Conservation (phyloP, 2,797 vertebrate genomes). For the Bucorvus abyssinicus region DNA sequence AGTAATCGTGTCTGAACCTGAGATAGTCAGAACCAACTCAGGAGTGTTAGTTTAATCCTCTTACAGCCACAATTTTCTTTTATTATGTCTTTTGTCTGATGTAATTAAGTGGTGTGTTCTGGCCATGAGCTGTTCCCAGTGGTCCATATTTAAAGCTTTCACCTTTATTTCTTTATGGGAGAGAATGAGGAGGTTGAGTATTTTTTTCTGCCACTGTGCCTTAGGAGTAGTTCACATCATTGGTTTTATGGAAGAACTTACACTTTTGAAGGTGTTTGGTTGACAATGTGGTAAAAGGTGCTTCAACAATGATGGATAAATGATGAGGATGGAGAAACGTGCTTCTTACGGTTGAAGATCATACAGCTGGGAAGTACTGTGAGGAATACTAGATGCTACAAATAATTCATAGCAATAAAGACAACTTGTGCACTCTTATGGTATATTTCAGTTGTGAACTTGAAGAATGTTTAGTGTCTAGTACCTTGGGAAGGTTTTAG, state of each 20-base stretch:
- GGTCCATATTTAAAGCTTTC: neutral
- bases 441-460: neutral
- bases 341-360: neutral
- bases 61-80: neutral
- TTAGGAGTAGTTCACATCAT: neutral
- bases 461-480: neutral
- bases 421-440: fast-evolving
- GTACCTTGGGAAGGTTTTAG: neutral
- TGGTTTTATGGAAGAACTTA: neutral
- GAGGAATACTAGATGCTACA: neutral
- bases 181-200: neutral
- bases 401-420: neutral
- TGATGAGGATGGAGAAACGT: neutral
- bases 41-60: neutral
- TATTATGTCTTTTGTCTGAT: neutral
- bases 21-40: neutral
- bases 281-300: neutral
- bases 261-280: neutral
- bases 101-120: neutral
- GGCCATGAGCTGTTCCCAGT: neutral
- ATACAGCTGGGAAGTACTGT: neutral
- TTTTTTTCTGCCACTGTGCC: fast-evolving
- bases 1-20: fast-evolving
- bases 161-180: neutral
- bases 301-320: neutral